phyloP scores from a whole-genome alignment of 1,140 invertebrate genomes.

The Scaptodrosophila lebanonensis region DNA sequence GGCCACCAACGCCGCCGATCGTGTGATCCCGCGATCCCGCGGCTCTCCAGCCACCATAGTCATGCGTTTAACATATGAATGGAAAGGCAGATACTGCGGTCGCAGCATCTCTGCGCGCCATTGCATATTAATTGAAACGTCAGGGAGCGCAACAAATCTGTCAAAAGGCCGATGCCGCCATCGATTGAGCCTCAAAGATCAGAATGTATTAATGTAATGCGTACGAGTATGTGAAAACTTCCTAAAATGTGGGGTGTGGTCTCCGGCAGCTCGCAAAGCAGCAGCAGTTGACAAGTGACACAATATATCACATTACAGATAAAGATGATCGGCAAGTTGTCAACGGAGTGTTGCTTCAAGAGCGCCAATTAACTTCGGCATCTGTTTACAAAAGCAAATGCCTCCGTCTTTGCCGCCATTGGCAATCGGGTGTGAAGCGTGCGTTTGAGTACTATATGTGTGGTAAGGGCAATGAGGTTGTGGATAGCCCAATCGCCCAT shows the following conservation, averaged over 20 bases:
- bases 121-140: slow-evolving; percentile 75
- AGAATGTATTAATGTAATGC: neutral
- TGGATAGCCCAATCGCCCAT: slow-evolving; percentile 5
- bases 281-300: slow-evolving; percentile 70
- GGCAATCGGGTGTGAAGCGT: slow-evolving; percentile 69
- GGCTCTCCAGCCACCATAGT: too few species aligned
- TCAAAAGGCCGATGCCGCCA: slow-evolving; percentile 60
- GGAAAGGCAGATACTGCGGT: too few species aligned
- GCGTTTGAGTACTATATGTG: neutral
- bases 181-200: slow-evolving; percentile 23
- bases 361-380: slow-evolving; percentile 71
- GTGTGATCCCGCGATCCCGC: slow-evolving; percentile 26
- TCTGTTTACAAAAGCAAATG: slow-evolving; percentile 64
- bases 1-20: slow-evolving; percentile 44
- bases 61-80: too few species aligned
- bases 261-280: slow-evolving; percentile 64
- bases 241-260: slow-evolving; percentile 28
- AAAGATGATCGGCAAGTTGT: slow-evolving; percentile 73
- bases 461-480: neutral
- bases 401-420: slow-evolving; percentile 40
- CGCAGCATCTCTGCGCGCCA: slow-evolving; percentile 52
- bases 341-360: slow-evolving; percentile 33
- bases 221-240: neutral
- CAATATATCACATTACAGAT: slow-evolving; percentile 73
- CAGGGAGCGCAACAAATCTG: slow-evolving; percentile 72